Evolutionary conservation across 2,888 invertebrate genomes (phyloP), one percentile per base, ranked within the genome.

Genomic region (Molorchus minor): DNA sequence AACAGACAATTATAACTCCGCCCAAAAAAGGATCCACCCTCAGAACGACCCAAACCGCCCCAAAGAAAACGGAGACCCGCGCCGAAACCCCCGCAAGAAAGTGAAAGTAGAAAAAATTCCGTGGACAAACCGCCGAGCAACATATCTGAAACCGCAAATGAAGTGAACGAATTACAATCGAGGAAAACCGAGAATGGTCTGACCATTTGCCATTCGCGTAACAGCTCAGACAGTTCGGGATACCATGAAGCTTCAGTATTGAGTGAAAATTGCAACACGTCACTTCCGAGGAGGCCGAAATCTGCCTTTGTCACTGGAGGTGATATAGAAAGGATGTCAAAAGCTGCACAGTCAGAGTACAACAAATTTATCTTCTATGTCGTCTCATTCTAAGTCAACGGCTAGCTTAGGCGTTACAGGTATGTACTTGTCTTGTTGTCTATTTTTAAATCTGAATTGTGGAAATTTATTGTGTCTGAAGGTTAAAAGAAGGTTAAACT

Each of bases 141-240:
- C 17, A 44, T 54, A 25, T 49, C 56, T 7, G 56, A 56, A 41
- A 52, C 16, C 19, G 51, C 51, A 19, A 52, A 52, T 17, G 58
- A 61, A 38, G 58, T 59, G 8, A 66, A 64, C 20, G 65, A 59
- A 7, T 36, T 61, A 17, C 60, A 53, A 25, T 58, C 68, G 21
- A 67, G 62, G 36, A 71, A 71, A 61, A 66, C 63, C 36, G 71
- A 70, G 17, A 77, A 75, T 46, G 77, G 78, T 60, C 72, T 87
- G 71, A 79, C 85, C 36, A 85, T 86, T 61, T 85, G 84, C 71
- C 89, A 89, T 82, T 89, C 88, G 36, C 82, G 89, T 63, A 88
- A 88, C 73, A 88, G 88, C 77, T 89, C 89, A 62, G 89, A 89
- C 75, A 89, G 89, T 69, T 88, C 88, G 56, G 89, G 89, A 0